phyloP scores from a whole-genome alignment of 2,113 vertebrate genomes.

The Ia io region DNA sequence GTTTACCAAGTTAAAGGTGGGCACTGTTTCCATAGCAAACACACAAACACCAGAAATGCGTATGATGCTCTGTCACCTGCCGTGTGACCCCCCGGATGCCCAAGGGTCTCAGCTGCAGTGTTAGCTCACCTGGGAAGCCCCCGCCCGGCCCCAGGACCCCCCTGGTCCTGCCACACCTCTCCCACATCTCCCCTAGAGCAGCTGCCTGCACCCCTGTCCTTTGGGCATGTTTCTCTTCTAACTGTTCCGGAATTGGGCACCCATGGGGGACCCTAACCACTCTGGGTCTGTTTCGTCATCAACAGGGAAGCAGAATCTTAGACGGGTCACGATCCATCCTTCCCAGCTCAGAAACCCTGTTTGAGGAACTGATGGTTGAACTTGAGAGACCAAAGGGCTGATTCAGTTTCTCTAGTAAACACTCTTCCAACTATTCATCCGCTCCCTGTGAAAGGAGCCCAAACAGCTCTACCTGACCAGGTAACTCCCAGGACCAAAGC shows the following conservation, averaged over 20 bases:
- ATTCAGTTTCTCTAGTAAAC: not conserved
- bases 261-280: fast-evolving
- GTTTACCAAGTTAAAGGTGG: not conserved
- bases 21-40: not conserved
- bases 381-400: not conserved
- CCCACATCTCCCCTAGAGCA: fast-evolving
- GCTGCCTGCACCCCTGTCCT: not conserved
- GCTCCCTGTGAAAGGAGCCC: not conserved
- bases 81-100: fast-evolving
- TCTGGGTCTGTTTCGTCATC: not conserved
- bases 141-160: fast-evolving
- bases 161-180: not conserved
- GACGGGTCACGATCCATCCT: fast-evolving
- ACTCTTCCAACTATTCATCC: not conserved
- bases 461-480: not conserved
- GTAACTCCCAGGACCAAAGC: not conserved
- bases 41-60: fast-evolving
- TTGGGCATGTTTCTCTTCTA: not conserved
- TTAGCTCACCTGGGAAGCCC: not conserved
- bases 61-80: not conserved
- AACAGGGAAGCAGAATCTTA: not conserved
- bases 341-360: not conserved
- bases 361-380: not conserved
- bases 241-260: not conserved
- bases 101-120: fast-evolving